phyloP scores from a whole-genome alignment of 2,113 vertebrate species.

The Caranx melampygus region DNA sequence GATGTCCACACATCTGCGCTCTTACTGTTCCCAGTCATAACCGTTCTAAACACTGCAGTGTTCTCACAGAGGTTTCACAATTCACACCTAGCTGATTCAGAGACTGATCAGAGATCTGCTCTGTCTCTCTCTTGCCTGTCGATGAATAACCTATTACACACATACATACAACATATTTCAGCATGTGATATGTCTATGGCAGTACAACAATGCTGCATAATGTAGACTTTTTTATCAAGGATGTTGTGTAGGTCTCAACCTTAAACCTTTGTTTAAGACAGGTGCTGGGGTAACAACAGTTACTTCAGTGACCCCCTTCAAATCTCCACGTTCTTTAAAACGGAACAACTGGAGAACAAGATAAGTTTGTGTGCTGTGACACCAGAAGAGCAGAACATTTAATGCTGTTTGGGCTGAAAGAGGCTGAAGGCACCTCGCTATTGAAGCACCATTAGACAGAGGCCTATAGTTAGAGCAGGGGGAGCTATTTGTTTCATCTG shows the following conservation, averaged over 20 bases:
- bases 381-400: conserved; percentile 29
- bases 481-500: conserved; percentile 65
- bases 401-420: conserved; percentile 45
- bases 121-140: neutral
- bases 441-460: conserved; percentile 41
- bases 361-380: conserved; percentile 14
- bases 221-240: neutral
- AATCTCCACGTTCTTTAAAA: conserved; percentile 22
- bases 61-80: conserved; percentile 12
- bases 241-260: neutral
- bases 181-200: neutral
- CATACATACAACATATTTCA: neutral
- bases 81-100: conserved; percentile 3
- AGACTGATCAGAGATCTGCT: conserved; percentile 3
- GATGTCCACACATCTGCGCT: conserved; percentile 20
- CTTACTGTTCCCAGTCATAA: conserved; percentile 1
- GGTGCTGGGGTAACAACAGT: neutral
- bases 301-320: neutral
- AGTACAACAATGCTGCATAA: neutral
- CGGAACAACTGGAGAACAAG: conserved; percentile 23
- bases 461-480: conserved; percentile 34
- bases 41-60: neutral
- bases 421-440: conserved; percentile 27
- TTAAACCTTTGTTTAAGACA: neutral
- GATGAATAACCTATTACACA: conserved; percentile 5